Evolutionary conservation across 1,140 invertebrate genomes (phyloP), one percentile per base, ranked within the genome.

Genomic region (Oscheius sp.): DNA sequence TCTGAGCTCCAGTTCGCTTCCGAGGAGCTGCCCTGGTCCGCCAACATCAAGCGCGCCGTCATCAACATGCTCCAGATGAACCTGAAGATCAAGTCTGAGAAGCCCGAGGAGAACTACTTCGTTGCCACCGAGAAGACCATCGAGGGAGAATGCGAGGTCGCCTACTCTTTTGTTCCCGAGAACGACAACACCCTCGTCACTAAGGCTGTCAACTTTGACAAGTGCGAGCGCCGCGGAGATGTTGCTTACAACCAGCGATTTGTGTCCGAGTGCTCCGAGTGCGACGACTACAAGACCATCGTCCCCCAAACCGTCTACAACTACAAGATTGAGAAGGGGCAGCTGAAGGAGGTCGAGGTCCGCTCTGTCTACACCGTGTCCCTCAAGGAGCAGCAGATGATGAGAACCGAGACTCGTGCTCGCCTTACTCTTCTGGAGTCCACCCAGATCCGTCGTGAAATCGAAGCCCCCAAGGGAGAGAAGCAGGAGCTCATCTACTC

Each of bases 11-110:
- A 73, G 34, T 77, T 75, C 42, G 72, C 59, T 26, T 26, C 35
- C 18, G 74, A 81, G 34, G 84, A 85, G 26, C 49, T 65, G 1
- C 36, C 75, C 13, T 84, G 80, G 80, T 85, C 82, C 1, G 71
- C 79, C 28, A 84, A 85, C 75, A 77, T 85, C 38, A 85, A 85
- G 66, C 70, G 78, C 62, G 83, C 81, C 62, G 38, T 82, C 29
- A n/a, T 85, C 23, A 80, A 79, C 68, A 58, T 83, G 52, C 20
- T 85, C 38, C 82, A 84, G 61, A 63, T 84, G 34, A 79, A 83
- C 62, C 46, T 84, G 29, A 49, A 77, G 28, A n/a, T 66, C n/a
- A 52, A 75, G 62, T 63, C 49, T 18, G 68, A 31, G 29, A 15
- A 29, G 31, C 13, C 36, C 31, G 35, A 63, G 68, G 72, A 70